phyloP scores from a whole-genome alignment of 2,888 invertebrate genomes.

The Catocala nupta region DNA sequence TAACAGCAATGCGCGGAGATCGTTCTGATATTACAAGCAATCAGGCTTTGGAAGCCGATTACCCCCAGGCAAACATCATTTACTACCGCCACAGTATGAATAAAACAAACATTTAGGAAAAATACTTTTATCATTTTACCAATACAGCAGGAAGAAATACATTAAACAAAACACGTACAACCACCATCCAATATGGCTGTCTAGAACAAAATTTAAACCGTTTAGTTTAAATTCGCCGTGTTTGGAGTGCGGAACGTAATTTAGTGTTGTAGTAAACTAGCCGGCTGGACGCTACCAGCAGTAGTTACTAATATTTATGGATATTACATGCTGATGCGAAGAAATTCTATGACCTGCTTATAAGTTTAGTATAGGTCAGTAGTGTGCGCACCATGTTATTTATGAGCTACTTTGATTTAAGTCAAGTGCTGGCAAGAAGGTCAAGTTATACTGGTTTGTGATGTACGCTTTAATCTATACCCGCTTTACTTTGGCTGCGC shows the following conservation, averaged over 20 bases:
- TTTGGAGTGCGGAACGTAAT: slow-evolving; percentile 45
- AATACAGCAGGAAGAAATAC: neutral
- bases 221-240: slow-evolving; percentile 49
- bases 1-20: too few species aligned
- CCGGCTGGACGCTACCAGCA: slow-evolving; percentile 12
- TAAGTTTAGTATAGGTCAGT: slow-evolving; percentile 5
- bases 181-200: neutral
- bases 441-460: too few species aligned
- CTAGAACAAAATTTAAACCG: slow-evolving; percentile 42
- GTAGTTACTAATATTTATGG: slow-evolving; percentile 17
- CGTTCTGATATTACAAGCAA: too few species aligned
- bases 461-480: too few species aligned
- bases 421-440: too few species aligned
- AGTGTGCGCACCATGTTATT: neutral
- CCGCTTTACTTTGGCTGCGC: too few species aligned
- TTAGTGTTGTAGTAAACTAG: slow-evolving; percentile 44
- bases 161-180: slow-evolving; percentile 13
- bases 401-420: neutral
- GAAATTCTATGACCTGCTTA: slow-evolving; percentile 14
- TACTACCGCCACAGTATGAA: too few species aligned
- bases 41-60: too few species aligned
- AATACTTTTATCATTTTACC: too few species aligned
- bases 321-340: slow-evolving; percentile 13
- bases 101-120: too few species aligned
- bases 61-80: too few species aligned